Percentiles rank a stretch among this genome's conserved stretches.
phyloP scores from a whole-genome alignment of 1,140 invertebrate genomes.

The Brachystomella parvula region DNA sequence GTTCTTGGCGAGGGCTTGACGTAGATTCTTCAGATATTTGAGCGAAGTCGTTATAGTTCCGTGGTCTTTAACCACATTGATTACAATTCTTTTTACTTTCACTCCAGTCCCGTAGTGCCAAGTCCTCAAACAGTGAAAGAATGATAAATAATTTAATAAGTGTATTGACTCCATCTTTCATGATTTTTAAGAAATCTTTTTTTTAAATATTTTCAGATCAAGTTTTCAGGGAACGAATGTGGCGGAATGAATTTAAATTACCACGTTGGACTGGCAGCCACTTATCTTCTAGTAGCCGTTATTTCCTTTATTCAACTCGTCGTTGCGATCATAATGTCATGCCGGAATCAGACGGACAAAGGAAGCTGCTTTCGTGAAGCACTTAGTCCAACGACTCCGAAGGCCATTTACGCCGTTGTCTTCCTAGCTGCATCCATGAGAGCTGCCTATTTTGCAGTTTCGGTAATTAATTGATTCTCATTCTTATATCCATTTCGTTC shows the following conservation, averaged over 20 bases:
- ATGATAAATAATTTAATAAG: neutral
- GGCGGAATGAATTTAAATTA: conserved; percentile 56
- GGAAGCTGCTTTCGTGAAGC: conserved; percentile 72
- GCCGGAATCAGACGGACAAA: conserved; percentile 63
- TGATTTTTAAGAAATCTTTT: neutral
- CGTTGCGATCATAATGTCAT: conserved; percentile 55
- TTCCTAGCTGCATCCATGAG: conserved; percentile 75
- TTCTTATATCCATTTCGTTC: no score
- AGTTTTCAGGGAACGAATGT: conserved; percentile 58
- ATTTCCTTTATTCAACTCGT: conserved; percentile 78
- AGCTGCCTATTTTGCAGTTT: conserved; percentile 81
- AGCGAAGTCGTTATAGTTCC: no score
- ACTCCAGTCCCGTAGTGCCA: no score
- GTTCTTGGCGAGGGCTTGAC: no score
- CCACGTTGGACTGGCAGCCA: conserved; percentile 62
- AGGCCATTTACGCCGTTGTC: conserved; percentile 80
- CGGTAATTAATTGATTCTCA: conserved; percentile 54
- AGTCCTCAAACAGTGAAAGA: neutral
- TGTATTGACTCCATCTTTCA: neutral
- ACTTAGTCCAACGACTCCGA: conserved; percentile 81
- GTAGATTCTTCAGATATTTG: no score
- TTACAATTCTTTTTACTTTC: no score
- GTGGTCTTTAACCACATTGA: no score
- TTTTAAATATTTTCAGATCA: conserved; percentile 48
- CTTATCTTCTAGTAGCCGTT: conserved; percentile 76